phyloP scores from a whole-genome alignment of 2,113 vertebrate genomes.

The Trachemys scripta region DNA sequence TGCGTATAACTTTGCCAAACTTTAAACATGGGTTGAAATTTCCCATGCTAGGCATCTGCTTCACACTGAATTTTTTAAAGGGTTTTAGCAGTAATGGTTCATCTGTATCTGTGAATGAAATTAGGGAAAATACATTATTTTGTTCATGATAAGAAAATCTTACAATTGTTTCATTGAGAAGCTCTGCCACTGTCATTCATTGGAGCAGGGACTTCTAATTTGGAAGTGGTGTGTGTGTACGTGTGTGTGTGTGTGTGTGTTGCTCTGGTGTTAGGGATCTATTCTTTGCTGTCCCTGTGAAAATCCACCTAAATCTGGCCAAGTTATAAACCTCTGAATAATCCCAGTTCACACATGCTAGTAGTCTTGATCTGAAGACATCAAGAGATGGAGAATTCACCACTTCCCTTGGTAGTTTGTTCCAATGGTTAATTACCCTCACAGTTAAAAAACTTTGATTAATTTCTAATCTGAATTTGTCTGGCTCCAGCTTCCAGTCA shows the following conservation, averaged over 20 bases:
- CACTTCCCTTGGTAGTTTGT: background rate
- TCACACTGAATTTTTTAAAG: background rate
- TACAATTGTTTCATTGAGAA: background rate
- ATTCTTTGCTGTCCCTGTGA: background rate
- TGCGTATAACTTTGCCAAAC: background rate
- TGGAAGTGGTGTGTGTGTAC: background rate
- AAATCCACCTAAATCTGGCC: background rate
- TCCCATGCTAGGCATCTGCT: background rate
- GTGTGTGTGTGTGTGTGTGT: no score
- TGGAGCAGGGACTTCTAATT: background rate
- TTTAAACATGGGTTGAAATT: background rate
- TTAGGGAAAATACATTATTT: background rate
- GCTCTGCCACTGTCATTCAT: background rate
- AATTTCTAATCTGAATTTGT: background rate
- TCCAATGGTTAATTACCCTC: background rate
- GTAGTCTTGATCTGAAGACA: background rate
- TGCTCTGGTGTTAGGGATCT: background rate
- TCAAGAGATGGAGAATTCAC: background rate
- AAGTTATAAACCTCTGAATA: background rate
- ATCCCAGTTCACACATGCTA: background rate
- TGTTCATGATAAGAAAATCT: background rate
- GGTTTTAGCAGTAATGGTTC: background rate
- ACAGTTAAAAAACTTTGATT: background rate
- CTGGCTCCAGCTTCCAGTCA: background rate
- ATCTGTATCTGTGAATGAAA: background rate